Evolutionary conservation across 2,797 vertebrate genomes (phyloP), one percentile per base, ranked within the genome.

Genomic region (Labroides dimidiatus): DNA sequence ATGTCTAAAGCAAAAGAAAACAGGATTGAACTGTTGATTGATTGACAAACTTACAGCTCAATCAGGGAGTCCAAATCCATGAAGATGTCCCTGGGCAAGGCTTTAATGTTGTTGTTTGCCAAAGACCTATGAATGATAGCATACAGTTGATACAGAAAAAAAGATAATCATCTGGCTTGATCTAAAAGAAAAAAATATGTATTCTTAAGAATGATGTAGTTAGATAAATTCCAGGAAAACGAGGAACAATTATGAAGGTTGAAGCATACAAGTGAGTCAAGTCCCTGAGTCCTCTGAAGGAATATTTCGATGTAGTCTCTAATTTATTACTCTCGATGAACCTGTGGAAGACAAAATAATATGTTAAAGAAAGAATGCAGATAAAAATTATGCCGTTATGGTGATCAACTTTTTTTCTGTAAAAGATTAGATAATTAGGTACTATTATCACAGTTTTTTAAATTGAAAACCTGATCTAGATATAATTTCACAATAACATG

Each of bases 261-360:
- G 36, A 54, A 75, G 96, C 97, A 90, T 96, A 99, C 98, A 99
- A 93, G 84, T 99, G 98, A 87, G 96, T 99, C 91, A 99, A 87
- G 85, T 98, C 96, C 72, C 96, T 95, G 71, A 99, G 96, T 84
- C 97, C 97, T 92, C 96, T 95, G 87, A 99, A 99, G 68, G 97
- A 94, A 73, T 96, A 95, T 93, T 94, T 98, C 71, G 95, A 97
- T 74, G 96, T 93, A 2, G 94, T 96, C 87, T 99, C 96, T 55
- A 99, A 94, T 92, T 96, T 98, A 86, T 99, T 99, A 86, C 95
- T 96, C 93, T 99, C 98, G 41, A 99, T 96, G 86, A 99, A 99
- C 89, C 98, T 99, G 91, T 55, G 20, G 12, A 61, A 59, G 36
- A 64, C 3, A 43, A 7, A 48, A 30, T 2, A 39, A 39, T 2